Percentiles rank a stretch among this genome's conserved stretches.
Conservation (phyloP, 2,113 vertebrate species). For the Chaenocephalus aceratus region DNA sequence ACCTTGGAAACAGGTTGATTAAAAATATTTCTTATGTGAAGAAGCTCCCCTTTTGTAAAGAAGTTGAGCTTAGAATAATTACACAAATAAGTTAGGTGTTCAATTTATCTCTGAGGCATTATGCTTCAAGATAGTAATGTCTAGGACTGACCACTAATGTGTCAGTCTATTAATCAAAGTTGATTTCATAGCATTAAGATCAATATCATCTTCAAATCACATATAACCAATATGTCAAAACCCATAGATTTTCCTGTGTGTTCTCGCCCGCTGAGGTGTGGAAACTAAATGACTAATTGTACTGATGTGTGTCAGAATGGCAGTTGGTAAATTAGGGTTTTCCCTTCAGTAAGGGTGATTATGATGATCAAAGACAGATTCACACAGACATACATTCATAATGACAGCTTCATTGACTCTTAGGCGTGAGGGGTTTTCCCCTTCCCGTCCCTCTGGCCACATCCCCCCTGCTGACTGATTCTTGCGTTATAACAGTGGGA, state of each 20-base stretch:
- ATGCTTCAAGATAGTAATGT: too few relatives aligned
- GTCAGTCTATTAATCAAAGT: not conserved
- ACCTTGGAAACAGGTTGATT: not conserved
- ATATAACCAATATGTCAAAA: too few relatives aligned
- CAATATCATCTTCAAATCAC: too few relatives aligned
- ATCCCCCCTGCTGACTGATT: conserved; percentile 19
- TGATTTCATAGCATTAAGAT: too few relatives aligned
- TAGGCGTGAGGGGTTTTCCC: conserved; percentile 15
- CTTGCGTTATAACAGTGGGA: conserved; percentile 8
- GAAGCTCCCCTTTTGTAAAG: not conserved
- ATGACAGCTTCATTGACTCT: conserved; percentile 12
- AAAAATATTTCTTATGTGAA: not conserved
- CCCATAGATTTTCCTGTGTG: too few relatives aligned
- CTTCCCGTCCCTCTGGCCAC: not conserved
- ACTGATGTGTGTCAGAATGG: conserved; percentile 1
- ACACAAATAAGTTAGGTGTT: not conserved
- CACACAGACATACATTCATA: conserved; percentile 4
- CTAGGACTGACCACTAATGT: not conserved
- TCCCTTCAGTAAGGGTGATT: conserved; percentile 16
- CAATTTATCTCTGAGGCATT: too few relatives aligned
- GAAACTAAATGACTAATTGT: conserved; percentile 8
- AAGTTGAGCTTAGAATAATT: not conserved
- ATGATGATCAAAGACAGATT: not conserved
- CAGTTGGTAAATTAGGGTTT: conserved; percentile 21
- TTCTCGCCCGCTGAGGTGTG: not conserved